Percentiles rank a stretch among this genome's conserved stretches.
Evolutionary conservation across 2,888 invertebrate species (phyloP).

Genomic region (Rhimphoctona megacephalus): DNA sequence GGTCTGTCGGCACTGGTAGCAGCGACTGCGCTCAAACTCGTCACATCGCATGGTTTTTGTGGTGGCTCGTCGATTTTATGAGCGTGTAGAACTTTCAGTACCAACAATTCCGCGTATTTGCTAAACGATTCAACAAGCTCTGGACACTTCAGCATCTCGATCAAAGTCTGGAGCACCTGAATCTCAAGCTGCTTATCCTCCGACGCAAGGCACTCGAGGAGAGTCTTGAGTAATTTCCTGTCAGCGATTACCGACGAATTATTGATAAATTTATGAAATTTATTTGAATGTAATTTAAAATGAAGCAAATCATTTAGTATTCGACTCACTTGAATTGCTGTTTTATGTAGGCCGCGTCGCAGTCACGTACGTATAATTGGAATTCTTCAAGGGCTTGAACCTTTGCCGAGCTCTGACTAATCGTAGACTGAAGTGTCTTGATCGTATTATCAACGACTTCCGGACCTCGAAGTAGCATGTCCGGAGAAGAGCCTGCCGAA

Average conservation of each 20-base stretch:
- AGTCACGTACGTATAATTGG: conserved; percentile 81
- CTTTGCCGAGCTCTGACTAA: conserved; percentile 78
- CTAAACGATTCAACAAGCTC: conserved; percentile 92
- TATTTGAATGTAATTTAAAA: neutral
- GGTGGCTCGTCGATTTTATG: conserved; percentile 87
- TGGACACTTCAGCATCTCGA: conserved; percentile 93
- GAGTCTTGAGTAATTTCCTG: conserved; percentile 88
- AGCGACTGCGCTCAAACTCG: conserved; percentile 19
- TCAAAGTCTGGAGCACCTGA: conserved; percentile 92
- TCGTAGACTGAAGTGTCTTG: conserved; percentile 78
- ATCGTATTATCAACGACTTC: conserved; percentile 82
- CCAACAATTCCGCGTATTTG: conserved; percentile 95
- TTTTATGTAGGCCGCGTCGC: conserved; percentile 81
- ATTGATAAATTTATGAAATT: neutral
- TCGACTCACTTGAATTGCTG: conserved; percentile 81
- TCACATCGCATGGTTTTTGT: conserved; percentile 72
- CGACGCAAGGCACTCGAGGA: conserved; percentile 90
- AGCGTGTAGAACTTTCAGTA: conserved; percentile 94
- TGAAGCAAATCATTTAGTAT: neutral
- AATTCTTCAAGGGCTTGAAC: conserved; percentile 81
- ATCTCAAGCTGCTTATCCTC: conserved; percentile 90
- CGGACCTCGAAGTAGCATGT: conserved; percentile 78
- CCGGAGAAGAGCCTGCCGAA: conserved; percentile 77
- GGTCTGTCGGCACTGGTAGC: conserved; percentile 31
- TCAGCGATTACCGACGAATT: conserved; percentile 1